Evolutionary conservation across 1,140 invertebrate genomes (phyloP), one percentile per base, ranked within the genome.

Genomic region (Thalassaphorura encarpata): DNA sequence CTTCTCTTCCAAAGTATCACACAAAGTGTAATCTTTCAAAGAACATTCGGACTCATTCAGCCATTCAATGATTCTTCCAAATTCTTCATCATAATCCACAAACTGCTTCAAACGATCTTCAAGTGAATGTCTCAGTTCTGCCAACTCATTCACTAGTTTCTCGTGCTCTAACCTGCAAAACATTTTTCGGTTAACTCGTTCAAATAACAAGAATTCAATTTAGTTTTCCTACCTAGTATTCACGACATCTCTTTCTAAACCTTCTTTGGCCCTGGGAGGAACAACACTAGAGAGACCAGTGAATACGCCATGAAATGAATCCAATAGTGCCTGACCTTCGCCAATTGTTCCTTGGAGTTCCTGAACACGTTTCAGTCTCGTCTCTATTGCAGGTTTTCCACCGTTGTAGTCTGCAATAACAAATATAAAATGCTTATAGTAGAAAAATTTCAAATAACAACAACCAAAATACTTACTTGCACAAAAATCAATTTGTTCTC

Each of bases 81-180:
- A 80, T 2, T 85, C 84, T 53, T 80, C 80, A 67, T 96, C 91
- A 68, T 93, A 96, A 55, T 90, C 85, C 42, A 77, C 81, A 92
- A 92, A 96, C 71, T 93, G 88, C 63, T 85, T 80, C 33, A 96
- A 77, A 54, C 85, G 81, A 61, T 89, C 84, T 70, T 92, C 85
- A 24, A 97, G 75, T 28, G 80, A 80, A 62, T 83, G 81, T 66
- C 81, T 80, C 0, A 85, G 81, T 67, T 91, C 87, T 55, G 77
- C 80, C 27, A 89, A 72, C 0, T 83, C 79, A 1, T 78, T 78
- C n/a, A 78, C 76, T 56, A 89, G 87, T 67, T 90, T 91, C 50
- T 89, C 86, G 66, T 83, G 81, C 64, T 91, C 88, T 60, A 79
- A 80, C 67, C 79, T 72, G 48, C 19, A 50, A 43, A 45, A 28